phyloP scores from a whole-genome alignment of 2,797 vertebrate species.

The Sebastiscus tertius region DNA sequence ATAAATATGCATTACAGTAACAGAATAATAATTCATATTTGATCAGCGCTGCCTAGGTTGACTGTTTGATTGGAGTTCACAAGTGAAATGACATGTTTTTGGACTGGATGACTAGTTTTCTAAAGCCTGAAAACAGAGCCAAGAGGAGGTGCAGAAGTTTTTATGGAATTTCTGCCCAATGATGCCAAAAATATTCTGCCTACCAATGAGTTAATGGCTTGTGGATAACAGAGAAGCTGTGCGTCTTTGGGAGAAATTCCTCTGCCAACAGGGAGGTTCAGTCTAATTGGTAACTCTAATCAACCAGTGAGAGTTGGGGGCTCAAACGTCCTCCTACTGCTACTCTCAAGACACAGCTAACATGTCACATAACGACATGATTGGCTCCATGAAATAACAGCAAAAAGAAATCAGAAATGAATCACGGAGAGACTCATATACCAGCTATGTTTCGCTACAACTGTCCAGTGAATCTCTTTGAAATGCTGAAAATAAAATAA shows the following conservation, averaged over 20 bases:
- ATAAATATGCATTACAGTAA: too few species aligned
- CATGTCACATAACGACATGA: not conserved
- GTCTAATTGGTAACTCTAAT: conserved; percentile 6
- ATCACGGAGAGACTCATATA: not conserved
- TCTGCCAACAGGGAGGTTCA: not conserved
- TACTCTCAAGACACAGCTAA: not conserved
- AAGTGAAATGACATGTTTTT: too few species aligned
- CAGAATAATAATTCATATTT: too few species aligned
- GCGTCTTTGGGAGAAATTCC: not conserved
- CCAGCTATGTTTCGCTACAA: not conserved
- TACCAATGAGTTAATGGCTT: not conserved
- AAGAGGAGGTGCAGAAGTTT: too few species aligned
- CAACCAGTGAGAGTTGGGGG: conserved; percentile 1
- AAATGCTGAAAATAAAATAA: not conserved
- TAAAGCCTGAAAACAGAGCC: too few species aligned
- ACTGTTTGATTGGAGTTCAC: too few species aligned
- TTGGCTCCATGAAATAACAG: not conserved
- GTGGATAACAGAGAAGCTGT: conserved; percentile 3
- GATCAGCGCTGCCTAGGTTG: too few species aligned
- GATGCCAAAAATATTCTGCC: too few species aligned
- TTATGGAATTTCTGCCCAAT: too few species aligned
- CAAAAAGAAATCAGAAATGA: not conserved
- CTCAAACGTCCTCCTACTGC: not conserved
- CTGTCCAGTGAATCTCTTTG: not conserved
- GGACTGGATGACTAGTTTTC: too few species aligned